Evolutionary conservation across 2,888 invertebrate genomes (phyloP), one percentile per base, ranked within the genome.

Genomic region (Drosophila merina): DNA sequence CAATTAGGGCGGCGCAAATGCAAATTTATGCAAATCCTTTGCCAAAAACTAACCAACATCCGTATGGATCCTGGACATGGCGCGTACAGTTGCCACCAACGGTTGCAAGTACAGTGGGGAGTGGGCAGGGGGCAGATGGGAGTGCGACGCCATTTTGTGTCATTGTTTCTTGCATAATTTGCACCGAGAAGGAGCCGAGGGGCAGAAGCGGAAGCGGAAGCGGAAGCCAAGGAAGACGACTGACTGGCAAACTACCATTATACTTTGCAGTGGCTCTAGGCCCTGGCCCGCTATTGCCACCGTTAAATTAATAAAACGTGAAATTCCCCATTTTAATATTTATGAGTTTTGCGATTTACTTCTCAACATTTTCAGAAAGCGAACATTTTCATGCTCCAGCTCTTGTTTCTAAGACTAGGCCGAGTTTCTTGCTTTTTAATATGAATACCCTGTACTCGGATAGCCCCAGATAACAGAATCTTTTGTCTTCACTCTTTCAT

Each of bases 291-390:
- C 48, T 64, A 74, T 70, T 77, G 84, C 84, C 75, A 83, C 72
- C 77, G 84, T 86, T 86, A 83, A 83, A 86, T 83, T 83, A 87
- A 87, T 87, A 87, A 87, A 88, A 87, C 89, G 82, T 82, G 66
- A 89, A 89, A 87, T 89, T 88, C 76, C 70, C 76, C 87, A 87
- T 87, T 87, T 87, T 87, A 89, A 87, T 87, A 87, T 87, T 87
- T 87, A 89, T 87, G 89, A 87, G 85, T 73, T 77, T 80, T 62
- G 69, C 58, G 47, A 67, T 48, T 49, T 54, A 45, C 55, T 33
- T 31, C 31, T 36, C 70, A 48, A 12, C 26, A 57, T 49, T 74
- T 50, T 49, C 25, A 12, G 20, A 63, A 72, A 69, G 10, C 10
- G 38, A 42, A 28, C 40, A 31, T 50, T 14, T 45, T 20, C n/a